Conservation (phyloP, 2,113 vertebrate species). For the Opisthocomus hoazin region DNA sequence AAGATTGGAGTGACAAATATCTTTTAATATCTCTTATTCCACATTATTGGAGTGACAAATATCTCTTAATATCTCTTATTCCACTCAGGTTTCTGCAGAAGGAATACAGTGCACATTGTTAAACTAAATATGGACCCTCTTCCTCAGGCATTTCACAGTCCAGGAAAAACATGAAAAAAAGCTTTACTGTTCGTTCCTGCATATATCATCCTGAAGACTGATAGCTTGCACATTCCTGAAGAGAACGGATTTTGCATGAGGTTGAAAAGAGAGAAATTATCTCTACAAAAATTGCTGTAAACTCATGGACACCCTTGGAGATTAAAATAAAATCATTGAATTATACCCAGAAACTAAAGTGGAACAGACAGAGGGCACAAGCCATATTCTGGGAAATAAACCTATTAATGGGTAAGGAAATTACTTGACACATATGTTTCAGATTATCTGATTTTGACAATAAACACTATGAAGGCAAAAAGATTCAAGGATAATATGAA, state of each 20-base stretch:
- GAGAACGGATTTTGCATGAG: background rate
- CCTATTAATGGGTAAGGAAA: background rate
- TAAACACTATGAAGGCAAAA: background rate
- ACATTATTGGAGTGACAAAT: too few species aligned
- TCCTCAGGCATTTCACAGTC: background rate
- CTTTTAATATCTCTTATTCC: too few species aligned
- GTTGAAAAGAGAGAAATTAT: background rate
- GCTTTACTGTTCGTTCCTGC: background rate
- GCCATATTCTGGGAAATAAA: background rate
- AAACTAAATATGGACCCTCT: background rate
- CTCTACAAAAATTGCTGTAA: background rate
- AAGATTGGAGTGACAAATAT: too few species aligned
- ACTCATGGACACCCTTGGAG: background rate
- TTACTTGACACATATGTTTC: background rate
- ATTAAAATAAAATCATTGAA: background rate
- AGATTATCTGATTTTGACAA: background rate
- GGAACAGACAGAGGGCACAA: background rate
- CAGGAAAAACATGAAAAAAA: background rate
- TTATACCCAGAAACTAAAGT: background rate
- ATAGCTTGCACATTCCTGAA: background rate
- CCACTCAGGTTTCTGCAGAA: background rate
- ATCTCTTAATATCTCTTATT: background rate
- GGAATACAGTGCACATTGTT: background rate
- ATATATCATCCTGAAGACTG: background rate
- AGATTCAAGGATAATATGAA: background rate